Evolutionary conservation across 2,797 vertebrate genomes (phyloP), one percentile per base, ranked within the genome.

Genomic region (Bufotes viridis): DNA sequence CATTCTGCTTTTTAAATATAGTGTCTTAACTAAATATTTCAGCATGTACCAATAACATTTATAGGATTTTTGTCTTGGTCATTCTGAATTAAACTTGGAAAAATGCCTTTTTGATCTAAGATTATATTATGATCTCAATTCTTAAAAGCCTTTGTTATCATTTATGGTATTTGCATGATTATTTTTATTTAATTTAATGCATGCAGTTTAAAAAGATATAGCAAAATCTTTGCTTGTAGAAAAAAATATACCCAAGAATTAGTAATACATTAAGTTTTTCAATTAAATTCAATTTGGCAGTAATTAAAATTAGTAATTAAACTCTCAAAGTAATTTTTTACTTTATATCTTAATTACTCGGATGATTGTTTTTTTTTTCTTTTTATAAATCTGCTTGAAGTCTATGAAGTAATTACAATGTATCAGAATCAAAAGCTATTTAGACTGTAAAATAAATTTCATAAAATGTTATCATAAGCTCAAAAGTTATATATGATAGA

Each of bases 281-380:
- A 58, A 84, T 74, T 57, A 74, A 84, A 74, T 74, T 58, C 53
- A 74, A 84, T 74, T 84, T 84, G 55, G 18, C 53, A 34, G 53
- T 58, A 84, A 84, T 84, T 74, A 72, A 72, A 74, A 74, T 85
- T 75, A 85, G n/a, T 85, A 55, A 78, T 67, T 65, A 60, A 85
- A 55, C 42, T 74, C 82, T 51, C n/a, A 53, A 78, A 65, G 58
- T 78, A 78, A 53, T 65, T 78, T 78, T 76, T 85, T 55, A 24
- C 49, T 85, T 78, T 67, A 78, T 63, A 29, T 78, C 76, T 75
- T 85, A 85, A 76, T 83, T 69, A 53, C 42, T 20, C 26, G n/a
- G 17, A 12, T 85, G 8, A 63, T 75, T 70, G 26, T 72, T 61
- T 24, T 85, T 24, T 85, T 57, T 85, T 49, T 85, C 67, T 63